phyloP scores from a whole-genome alignment of 2,888 invertebrate genomes.

The Hydriomena furcata region DNA sequence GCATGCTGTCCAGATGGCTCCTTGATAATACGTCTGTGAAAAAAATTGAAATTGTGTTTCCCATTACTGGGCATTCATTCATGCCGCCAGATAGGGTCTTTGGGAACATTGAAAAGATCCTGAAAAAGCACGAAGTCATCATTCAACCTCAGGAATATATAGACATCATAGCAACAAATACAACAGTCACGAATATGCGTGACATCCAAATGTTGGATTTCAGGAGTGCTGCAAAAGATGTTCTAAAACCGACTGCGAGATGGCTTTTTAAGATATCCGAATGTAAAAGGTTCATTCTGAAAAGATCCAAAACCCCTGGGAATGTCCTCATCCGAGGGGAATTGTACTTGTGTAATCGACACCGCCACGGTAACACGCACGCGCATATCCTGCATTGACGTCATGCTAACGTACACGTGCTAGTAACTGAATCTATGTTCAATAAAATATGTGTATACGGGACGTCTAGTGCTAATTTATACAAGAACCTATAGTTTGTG shows the following conservation, averaged over 20 bases:
- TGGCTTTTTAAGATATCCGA: too few relatives aligned
- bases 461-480: too few relatives aligned
- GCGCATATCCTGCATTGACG: too few relatives aligned
- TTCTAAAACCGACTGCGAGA: neutral
- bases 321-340: too few relatives aligned
- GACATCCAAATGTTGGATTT: neutral
- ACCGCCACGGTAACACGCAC: too few relatives aligned
- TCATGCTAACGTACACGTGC: too few relatives aligned
- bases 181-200: neutral
- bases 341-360: too few relatives aligned
- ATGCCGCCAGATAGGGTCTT: slow-evolving; percentile 31
- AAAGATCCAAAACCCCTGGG: too few relatives aligned
- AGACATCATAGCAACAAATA: neutral
- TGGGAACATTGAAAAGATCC: slow-evolving; percentile 25
- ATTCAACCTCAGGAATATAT: neutral
- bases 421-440: too few relatives aligned
- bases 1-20: slow-evolving; percentile 20
- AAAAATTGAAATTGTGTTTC: slow-evolving; percentile 31
- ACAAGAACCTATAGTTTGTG: too few relatives aligned
- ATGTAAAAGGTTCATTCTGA: too few relatives aligned
- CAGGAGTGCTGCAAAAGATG: neutral
- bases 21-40: slow-evolving; percentile 11
- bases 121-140: slow-evolving; percentile 19
- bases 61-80: slow-evolving; percentile 31
- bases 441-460: too few relatives aligned